Base-by-base conservation (phyloP, 2,797 vertebrate species). In the Tolypeutes matacus region DNA sequence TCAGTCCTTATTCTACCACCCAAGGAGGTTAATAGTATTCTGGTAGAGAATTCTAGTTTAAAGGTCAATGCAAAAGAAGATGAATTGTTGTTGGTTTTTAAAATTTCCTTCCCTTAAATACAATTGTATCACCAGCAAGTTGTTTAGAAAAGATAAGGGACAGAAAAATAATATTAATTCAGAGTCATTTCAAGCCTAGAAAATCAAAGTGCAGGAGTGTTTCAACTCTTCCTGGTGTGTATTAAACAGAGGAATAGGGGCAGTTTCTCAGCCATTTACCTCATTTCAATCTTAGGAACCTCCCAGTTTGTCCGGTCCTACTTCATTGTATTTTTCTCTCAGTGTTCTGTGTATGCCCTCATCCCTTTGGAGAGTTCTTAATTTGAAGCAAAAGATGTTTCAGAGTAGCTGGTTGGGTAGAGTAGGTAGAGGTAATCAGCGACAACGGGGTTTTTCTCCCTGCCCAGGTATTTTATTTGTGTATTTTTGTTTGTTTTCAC, bases 41-140 rank as follows among this genome's bases (percentile, higher is more conserved):
- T 67, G 34, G 39, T 85, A 51, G 49, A 77, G 92, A 77, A 46
- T 58, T n/a, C 18, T 58, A 18, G 39, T 78, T 86, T 87, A 73
- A 91, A 93, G 31, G 34, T 91, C 46, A 76, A 29, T 39, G 23
- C 36, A 92, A 78, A 87, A 42, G 31, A 70, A 58, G 60, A 78
- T 53, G 39, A 36, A 39, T 67, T 84, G 14, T 67, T 84, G 14
- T 18, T 86, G 27, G 58, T 88, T 65, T 77, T 42, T 5, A 81
- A 85, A 95, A 29, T 2, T n/a, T 39, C 64, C 64, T 75, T 78
- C 7, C 39, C 36, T 78, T 83, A 34, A 86, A 42, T 27, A 64
- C 18, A 9, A 58, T 60, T 76, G 42, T 14, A 87, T 56, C 23
- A 62, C 21, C 25, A 77, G 31, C 29, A 76, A 58, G 29, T 51